Conservation (phyloP, 2,113 vertebrate genomes). For the Loxodonta africana region DNA sequence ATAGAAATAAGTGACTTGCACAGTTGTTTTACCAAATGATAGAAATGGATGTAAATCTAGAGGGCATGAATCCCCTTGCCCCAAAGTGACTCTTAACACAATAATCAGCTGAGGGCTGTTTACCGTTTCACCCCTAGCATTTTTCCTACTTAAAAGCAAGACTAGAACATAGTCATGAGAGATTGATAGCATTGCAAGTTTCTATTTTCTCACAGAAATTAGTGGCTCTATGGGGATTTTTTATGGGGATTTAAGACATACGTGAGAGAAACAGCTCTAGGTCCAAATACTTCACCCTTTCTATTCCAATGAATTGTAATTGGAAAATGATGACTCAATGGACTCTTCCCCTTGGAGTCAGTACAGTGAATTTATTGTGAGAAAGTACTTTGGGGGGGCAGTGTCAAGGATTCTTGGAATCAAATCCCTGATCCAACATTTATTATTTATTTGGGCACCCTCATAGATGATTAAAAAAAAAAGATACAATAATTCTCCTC, state of each 20-base stretch:
- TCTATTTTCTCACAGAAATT: not conserved
- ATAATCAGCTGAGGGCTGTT: not conserved
- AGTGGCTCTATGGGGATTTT: not conserved
- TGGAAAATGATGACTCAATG: not conserved
- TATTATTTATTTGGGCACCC: not conserved
- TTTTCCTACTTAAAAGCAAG: slow-evolving; percentile 1
- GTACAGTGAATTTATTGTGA: not conserved
- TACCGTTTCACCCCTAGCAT: not conserved
- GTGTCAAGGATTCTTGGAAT: not conserved
- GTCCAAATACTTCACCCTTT: not conserved
- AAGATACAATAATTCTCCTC: not conserved
- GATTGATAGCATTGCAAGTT: not conserved
- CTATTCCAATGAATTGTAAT: not conserved
- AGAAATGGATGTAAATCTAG: not conserved
- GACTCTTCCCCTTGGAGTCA: not conserved
- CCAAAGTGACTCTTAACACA: not conserved
- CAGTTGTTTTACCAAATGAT: not conserved
- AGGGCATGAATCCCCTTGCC: not conserved
- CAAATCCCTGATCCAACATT: not conserved
- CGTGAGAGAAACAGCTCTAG: not conserved
- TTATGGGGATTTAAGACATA: not conserved
- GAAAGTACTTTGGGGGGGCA: not conserved
- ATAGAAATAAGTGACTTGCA: not conserved
- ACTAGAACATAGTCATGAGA: not conserved
- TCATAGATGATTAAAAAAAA: not conserved